Evolutionary conservation across 2,797 vertebrate species (phyloP).

Genomic region (Erethizon dorsatum): DNA sequence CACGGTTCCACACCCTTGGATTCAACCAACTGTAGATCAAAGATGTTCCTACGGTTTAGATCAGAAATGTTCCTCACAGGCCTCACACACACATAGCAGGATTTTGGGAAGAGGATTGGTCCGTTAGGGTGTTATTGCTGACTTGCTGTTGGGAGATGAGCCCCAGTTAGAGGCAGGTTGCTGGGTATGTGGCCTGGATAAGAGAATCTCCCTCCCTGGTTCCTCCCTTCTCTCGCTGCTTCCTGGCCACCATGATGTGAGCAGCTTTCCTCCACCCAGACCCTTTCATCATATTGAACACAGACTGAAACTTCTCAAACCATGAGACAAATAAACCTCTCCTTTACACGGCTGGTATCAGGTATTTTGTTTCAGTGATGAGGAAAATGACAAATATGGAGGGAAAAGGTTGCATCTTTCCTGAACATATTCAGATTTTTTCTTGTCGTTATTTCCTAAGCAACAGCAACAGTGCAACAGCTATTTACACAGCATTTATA

Average conservation of each 20-base stretch:
- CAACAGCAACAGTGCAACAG: no score
- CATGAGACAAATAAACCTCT: background rate
- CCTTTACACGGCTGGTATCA: background rate
- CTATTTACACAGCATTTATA: background rate
- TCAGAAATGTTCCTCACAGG: background rate
- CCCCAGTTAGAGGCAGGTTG: background rate
- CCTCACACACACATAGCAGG: background rate
- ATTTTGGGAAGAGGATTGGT: background rate
- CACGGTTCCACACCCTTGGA: no score
- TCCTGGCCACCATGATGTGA: background rate
- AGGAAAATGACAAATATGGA: background rate
- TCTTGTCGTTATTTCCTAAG: background rate
- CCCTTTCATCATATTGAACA: background rate
- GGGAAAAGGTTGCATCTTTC: background rate
- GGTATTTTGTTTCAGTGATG: background rate
- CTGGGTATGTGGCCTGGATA: background rate
- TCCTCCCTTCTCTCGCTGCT: background rate
- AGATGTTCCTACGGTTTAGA: background rate
- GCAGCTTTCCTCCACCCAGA: background rate
- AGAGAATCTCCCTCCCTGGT: background rate
- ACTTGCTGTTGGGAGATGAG: background rate
- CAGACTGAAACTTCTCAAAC: background rate
- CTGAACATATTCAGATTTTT: background rate
- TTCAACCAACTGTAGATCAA: background rate
- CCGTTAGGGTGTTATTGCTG: background rate